Base-by-base conservation (phyloP, 2,113 vertebrate genomes). In the Blennius ocellaris region DNA sequence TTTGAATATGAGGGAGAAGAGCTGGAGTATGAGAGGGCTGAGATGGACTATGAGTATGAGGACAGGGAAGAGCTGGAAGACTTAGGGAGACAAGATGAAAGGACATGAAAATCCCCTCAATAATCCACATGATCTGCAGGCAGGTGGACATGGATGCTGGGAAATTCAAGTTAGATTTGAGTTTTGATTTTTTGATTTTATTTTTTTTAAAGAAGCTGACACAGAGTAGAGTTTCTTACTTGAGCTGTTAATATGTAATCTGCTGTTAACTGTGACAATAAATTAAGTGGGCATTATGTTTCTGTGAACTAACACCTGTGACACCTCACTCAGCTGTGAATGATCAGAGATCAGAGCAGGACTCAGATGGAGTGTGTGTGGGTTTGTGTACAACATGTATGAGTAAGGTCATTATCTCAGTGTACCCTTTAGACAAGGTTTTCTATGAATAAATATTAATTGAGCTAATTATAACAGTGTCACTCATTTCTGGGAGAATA, bases 1-100 rank as follows among this genome's bases (percentile, higher is more conserved):
- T 83, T 91, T 30, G 89, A 90, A 38, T 90, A 86, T 10, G 92
- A 92, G n/a, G 90, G 84, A 36, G 90, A 90, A 10, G 86, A 82
- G 69, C 78, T 93, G 62, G 82, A 92, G 72, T 93, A 93, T 6
- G 93, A 93, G n/a, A 74, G 78, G 53, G 81, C 63, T 17, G 82
- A 88, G 44, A 71, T 90, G 70, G 87, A 91, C 82, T 94, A 94
- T n/a, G 87, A 92, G 62, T 92, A 92, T 21, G 87, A 91, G 17
- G 76, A 83, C 1, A 60, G 52, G 50, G 70, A 59, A 60, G 88
- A 83, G 45, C 73, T 81, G 68, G 78, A 87, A 16, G 88, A 88
- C 61, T 47, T 37, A 5, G 79, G 75, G 67, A 68, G 75, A 62
- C 55, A 63, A 57, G 69, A 68, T 48, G 62, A 71, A 52, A 73